These are phyloP conservation scores for Cyclina sinensis DNA, from an alignment of 1,140 invertebrate genomes.

Conservation along the genomic window DNA sequence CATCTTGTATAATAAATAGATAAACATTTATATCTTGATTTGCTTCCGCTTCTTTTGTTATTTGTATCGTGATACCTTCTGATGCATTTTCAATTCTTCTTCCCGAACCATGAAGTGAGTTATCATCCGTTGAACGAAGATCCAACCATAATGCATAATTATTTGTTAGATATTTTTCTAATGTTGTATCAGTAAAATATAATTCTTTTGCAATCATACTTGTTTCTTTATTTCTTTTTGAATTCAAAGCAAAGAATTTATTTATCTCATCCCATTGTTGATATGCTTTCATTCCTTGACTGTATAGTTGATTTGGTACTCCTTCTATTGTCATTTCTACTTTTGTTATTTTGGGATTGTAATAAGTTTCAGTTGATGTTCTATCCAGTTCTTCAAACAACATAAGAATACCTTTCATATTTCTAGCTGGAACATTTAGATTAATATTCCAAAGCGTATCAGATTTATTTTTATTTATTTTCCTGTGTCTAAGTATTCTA, in stretches of 20 bases:
- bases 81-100: slow-evolving; percentile 53
- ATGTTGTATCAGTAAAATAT: neutral
- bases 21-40: slow-evolving; percentile 4
- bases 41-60: neutral
- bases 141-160: slow-evolving; percentile 69
- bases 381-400: slow-evolving; percentile 64
- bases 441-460: slow-evolving; percentile 67
- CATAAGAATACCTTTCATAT: slow-evolving; percentile 71
- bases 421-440: slow-evolving; percentile 66
- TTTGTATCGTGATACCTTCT: slow-evolving; percentile 27
- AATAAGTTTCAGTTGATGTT: slow-evolving; percentile 57
- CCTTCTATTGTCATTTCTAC: slow-evolving; percentile 27
- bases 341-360: slow-evolving; percentile 63
- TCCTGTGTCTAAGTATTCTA: slow-evolving; percentile 48
- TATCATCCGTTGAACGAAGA: slow-evolving; percentile 67
- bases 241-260: too few relatives aligned
- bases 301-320: slow-evolving; percentile 66
- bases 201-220: neutral
- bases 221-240: slow-evolving; percentile 27
- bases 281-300: slow-evolving; percentile 64
- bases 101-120: slow-evolving; percentile 53
- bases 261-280: slow-evolving; percentile 65
- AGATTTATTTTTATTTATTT: slow-evolving; percentile 49
- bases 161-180: slow-evolving; percentile 36
- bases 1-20: slow-evolving; percentile 16